Conservation (phyloP, 2,797 vertebrate species). For the Enteromius paludinosus region DNA sequence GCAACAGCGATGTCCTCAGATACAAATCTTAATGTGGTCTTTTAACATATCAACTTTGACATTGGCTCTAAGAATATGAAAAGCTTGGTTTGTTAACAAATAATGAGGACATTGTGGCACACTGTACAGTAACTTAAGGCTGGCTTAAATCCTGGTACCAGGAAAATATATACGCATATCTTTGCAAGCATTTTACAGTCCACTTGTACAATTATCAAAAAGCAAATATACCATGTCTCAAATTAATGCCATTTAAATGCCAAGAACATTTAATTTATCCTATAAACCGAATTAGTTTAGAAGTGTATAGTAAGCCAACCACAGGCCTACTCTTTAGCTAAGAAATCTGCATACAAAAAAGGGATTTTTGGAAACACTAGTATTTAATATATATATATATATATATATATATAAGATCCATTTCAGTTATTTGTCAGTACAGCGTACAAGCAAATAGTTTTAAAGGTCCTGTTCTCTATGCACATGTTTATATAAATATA, state of each 20-base stretch:
- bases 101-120: slow-evolving; percentile 29
- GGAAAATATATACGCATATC: neutral
- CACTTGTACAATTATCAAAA: neutral
- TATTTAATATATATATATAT: too few relatives aligned
- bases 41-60: slow-evolving; percentile 47
- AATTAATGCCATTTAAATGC: neutral
- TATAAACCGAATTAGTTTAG: neutral
- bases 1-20: slow-evolving; percentile 42
- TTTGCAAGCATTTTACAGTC: neutral
- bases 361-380: neutral
- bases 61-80: slow-evolving; percentile 14
- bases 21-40: slow-evolving; percentile 43
- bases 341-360: neutral
- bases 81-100: slow-evolving; percentile 34
- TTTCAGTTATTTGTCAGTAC: neutral
- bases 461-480: neutral
- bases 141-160: slow-evolving; percentile 9
- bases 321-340: neutral
- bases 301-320: neutral
- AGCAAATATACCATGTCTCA: neutral
- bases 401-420: too few relatives aligned
- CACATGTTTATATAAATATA: slow-evolving; percentile 2
- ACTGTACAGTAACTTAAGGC: neutral
- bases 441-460: neutral
- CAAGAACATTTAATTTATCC: neutral